A percentile compares a stretch with the other conserved stretches of the same genome.
phyloP scores from a whole-genome alignment of 1,140 invertebrate genomes.

The Hylyphantes graminicola region DNA sequence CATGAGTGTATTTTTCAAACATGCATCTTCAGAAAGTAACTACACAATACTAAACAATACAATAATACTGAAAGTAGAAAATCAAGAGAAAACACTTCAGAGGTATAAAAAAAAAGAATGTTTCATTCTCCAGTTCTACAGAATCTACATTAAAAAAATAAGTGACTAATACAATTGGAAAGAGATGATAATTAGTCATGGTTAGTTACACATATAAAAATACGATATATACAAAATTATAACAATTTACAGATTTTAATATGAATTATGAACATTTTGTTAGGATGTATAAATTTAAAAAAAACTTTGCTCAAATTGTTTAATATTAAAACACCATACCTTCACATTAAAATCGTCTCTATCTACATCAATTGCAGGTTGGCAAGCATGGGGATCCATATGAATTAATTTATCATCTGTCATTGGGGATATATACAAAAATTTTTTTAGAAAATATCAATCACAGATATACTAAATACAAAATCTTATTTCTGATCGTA shows the following conservation, averaged over 20 bases:
- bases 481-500: not conserved
- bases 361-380: constrained; percentile 81
- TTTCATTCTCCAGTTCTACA: no score
- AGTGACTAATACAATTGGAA: no score
- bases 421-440: not conserved
- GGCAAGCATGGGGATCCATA: constrained; percentile 92
- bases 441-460: not conserved
- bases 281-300: not conserved
- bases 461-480: not conserved
- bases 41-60: not conserved
- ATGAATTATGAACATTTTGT: not conserved
- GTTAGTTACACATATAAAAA: no score
- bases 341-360: constrained; percentile 66
- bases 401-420: constrained; percentile 89
- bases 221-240: not conserved
- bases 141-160: no score
- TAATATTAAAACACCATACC: constrained; percentile 61
- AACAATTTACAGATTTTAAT: not conserved
- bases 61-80: not conserved
- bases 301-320: not conserved
- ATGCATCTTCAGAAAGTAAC: not conserved
- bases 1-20: no score
- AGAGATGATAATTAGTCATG: no score
- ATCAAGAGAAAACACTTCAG: not conserved
- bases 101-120: not conserved